Evolutionary conservation across 2,888 invertebrate species (phyloP).

Genomic region (Cryptocephalus primarius): DNA sequence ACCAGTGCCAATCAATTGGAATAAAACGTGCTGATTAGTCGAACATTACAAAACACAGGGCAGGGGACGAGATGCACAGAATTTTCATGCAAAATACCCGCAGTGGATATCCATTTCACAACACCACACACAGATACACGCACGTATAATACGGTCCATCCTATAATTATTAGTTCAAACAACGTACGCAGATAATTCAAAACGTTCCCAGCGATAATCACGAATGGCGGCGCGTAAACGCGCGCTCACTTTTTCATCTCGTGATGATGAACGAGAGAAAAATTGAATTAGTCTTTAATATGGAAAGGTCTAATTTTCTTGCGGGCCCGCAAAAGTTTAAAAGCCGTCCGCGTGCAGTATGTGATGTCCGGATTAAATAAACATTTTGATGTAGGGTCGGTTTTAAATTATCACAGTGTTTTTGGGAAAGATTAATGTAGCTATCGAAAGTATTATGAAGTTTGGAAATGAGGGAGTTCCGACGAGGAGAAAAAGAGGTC

Average conservation of each 20-base stretch:
- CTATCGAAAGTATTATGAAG: too few species aligned
- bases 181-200: conserved; percentile 20
- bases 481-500: too few species aligned
- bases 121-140: too few species aligned
- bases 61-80: conserved; percentile 20
- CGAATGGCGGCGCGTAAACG: conserved; percentile 7
- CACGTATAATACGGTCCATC: conserved; percentile 20
- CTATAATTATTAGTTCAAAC: conserved; percentile 30
- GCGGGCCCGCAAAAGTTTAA: conserved; percentile 18
- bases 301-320: conserved; percentile 20
- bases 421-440: too few species aligned
- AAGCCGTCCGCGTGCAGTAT: conserved; percentile 7
- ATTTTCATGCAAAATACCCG: conserved; percentile 23
- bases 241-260: conserved; percentile 1
- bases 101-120: conserved; percentile 16
- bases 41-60: conserved; percentile 27
- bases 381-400: too few species aligned
- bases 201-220: conserved; percentile 6
- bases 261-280: conserved; percentile 19
- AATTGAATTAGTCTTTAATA: conserved; percentile 21
- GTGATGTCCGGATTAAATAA: too few species aligned
- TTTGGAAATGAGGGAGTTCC: too few species aligned
- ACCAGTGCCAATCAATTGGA: conserved; percentile 11
- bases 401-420: too few species aligned
- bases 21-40: conserved; percentile 37